These are phyloP conservation scores for Sericinus montela DNA, from an alignment of 2,888 invertebrate species.

Conservation along the genomic window DNA sequence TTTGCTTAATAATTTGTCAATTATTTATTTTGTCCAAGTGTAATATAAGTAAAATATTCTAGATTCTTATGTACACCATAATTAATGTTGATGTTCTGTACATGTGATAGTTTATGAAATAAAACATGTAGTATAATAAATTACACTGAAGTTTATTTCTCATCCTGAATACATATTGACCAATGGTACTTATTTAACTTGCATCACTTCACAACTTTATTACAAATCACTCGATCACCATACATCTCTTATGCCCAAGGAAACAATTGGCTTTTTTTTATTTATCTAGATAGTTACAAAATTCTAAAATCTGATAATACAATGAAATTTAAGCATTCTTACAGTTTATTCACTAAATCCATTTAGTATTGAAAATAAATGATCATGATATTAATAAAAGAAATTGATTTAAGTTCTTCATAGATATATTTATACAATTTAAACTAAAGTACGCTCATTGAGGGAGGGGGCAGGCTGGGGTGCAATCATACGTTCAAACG, in stretches of 20 bases:
- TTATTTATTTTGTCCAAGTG: too few species aligned
- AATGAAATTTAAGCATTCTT: slow-evolving; percentile 76
- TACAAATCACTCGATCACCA: slow-evolving; percentile 70
- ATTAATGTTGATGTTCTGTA: too few species aligned
- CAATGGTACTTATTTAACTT: slow-evolving; percentile 55
- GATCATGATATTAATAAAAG: slow-evolving; percentile 68
- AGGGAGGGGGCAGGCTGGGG: slow-evolving; percentile 47
- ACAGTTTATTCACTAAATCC: slow-evolving; percentile 68
- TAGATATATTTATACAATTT: slow-evolving; percentile 64
- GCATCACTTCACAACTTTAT: slow-evolving; percentile 65
- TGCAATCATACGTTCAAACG: slow-evolving; percentile 73
- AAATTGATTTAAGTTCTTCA: slow-evolving; percentile 72
- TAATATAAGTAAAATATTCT: too few species aligned
- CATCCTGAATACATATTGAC: slow-evolving; percentile 75
- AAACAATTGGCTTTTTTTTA: slow-evolving; percentile 45
- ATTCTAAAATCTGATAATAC: slow-evolving; percentile 70
- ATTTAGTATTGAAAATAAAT: slow-evolving; percentile 74
- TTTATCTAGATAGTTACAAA: slow-evolving; percentile 62
- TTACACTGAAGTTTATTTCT: slow-evolving; percentile 79
- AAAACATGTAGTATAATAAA: slow-evolving; percentile 63
- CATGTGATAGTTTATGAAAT: slow-evolving; percentile 17
- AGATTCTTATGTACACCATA: too few species aligned
- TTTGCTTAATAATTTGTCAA: too few species aligned
- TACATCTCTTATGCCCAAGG: slow-evolving; percentile 61
- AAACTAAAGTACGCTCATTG: slow-evolving; percentile 69